Evolutionary conservation across 2,113 vertebrate species (phyloP).

Genomic region (Cygnus buccinator): DNA sequence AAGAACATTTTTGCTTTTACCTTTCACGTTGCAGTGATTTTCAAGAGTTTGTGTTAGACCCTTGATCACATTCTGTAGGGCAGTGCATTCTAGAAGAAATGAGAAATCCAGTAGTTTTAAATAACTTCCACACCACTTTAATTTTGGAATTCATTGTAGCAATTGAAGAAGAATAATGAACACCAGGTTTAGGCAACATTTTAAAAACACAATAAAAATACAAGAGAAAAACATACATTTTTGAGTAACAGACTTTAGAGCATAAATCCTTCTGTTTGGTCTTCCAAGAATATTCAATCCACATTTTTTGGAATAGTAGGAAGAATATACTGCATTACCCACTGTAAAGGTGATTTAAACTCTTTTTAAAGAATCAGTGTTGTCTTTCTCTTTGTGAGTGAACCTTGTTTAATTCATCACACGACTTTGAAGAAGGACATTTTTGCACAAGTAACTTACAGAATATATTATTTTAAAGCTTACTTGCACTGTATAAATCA

Average conservation of each 20-base stretch:
- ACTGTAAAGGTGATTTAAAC: not conserved
- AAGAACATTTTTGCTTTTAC: constrained; percentile 70
- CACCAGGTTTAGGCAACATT: not conserved
- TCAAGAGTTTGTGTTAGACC: constrained; percentile 85
- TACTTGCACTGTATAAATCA: not conserved
- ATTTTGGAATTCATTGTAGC: not conserved
- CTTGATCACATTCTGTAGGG: constrained; percentile 81
- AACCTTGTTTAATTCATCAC: not conserved
- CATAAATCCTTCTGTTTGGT: not conserved
- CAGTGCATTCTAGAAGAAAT: constrained; percentile 83
- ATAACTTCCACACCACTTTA: not conserved
- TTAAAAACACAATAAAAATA: not conserved
- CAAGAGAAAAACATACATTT: not conserved
- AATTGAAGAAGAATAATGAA: not conserved
- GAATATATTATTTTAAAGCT: not conserved
- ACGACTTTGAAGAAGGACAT: not conserved
- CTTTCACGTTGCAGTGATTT: constrained; percentile 87
- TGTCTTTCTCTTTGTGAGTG: not conserved
- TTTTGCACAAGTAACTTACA: not conserved
- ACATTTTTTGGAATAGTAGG: not conserved
- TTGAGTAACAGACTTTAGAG: no score
- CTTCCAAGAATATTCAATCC: not conserved
- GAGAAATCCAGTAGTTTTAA: not conserved
- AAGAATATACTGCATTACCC: not conserved
- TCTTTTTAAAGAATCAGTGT: not conserved